Evolutionary conservation across 1,140 invertebrate species (phyloP), one percentile per base, ranked within the genome.

Genomic region (Cyrtorhinus lividipennis): DNA sequence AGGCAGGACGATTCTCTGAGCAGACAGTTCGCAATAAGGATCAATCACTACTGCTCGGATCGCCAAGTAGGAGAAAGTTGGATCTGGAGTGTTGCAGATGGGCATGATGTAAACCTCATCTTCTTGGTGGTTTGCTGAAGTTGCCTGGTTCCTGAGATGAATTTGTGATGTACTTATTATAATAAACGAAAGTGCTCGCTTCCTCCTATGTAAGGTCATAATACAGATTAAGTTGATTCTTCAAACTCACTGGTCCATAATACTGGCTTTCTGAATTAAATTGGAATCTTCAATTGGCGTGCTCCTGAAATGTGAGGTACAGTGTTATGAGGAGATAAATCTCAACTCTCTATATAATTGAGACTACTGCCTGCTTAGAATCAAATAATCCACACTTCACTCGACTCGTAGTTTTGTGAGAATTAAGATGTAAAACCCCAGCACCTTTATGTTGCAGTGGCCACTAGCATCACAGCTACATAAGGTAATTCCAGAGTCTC

Each of bases 1-100:
- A 48, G 65, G 65, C 15, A 66, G 30, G 1, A 66, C 24, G 3
- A 66, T 26, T 44, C 26, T 56, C 59, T 66, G 65, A 1, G 62
- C 44, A 1, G 65, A 66, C 1, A 66, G 59, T 22, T 66, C 62
- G 26, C 62, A 62, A 23, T 63, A n/a, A 3, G 62, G 58, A 22
- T 66, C 65, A 5, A 60, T 25, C 5, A 66, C 62, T 10, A 61
- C 12, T 2, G 59, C 62, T 38, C 25, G 45, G n/a, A 61, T 25
- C 18, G 10, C 38, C 48, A 65, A 26, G 5, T n/a, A 18, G 13
- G 61, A 22, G 26, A 59, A 65, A 15, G 30, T 8, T 56, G 24
- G 30, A 24, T 46, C 30, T 8, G 57, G 2, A 18, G 22, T n/a
- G 3, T 20, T 59, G 13, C 57, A 38, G 57, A 30, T 18, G 3